Evolutionary conservation across 1,140 invertebrate species (phyloP).

Genomic region (Zaprionus nigranus): DNA sequence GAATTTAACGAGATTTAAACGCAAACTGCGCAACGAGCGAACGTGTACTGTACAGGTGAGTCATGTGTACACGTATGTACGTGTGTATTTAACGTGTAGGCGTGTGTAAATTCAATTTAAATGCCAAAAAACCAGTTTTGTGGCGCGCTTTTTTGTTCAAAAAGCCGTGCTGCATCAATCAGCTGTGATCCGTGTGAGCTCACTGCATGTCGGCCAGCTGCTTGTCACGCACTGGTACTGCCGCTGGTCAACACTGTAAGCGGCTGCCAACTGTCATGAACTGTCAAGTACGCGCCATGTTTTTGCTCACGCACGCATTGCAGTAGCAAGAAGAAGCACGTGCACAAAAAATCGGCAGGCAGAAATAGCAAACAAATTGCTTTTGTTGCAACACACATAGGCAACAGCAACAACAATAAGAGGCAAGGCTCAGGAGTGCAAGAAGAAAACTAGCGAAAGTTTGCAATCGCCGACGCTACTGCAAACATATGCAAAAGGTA

Average conservation of each 20-base stretch:
- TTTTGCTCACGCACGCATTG: constrained; percentile 55
- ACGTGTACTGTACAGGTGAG: not conserved
- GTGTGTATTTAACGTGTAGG: no score
- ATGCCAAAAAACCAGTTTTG: not conserved
- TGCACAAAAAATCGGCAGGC: constrained; percentile 16
- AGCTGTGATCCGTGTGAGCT: constrained; percentile 3
- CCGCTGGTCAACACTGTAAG: constrained; percentile 36
- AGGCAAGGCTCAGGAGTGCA: not conserved
- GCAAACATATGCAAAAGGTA: constrained; percentile 31
- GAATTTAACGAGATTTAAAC: not conserved
- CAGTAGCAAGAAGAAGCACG: constrained; percentile 48
- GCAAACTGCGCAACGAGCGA: not conserved
- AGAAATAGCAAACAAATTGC: constrained; percentile 46
- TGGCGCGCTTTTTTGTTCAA: not conserved
- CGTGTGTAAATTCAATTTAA: no score
- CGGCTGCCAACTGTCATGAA: constrained; percentile 37
- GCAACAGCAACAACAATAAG: not conserved
- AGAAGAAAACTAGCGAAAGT: not conserved
- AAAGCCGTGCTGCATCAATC: not conserved
- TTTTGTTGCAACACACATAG: constrained; percentile 21
- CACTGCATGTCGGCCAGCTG: not conserved
- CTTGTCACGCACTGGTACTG: constrained; percentile 5
- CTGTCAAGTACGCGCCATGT: constrained; percentile 53
- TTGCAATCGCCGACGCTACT: not conserved
- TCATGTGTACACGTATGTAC: no score